Evolutionary conservation across 2,888 invertebrate species (phyloP), one percentile per base, ranked within the genome.

Genomic region (Lepetodrilus schrolli): DNA sequence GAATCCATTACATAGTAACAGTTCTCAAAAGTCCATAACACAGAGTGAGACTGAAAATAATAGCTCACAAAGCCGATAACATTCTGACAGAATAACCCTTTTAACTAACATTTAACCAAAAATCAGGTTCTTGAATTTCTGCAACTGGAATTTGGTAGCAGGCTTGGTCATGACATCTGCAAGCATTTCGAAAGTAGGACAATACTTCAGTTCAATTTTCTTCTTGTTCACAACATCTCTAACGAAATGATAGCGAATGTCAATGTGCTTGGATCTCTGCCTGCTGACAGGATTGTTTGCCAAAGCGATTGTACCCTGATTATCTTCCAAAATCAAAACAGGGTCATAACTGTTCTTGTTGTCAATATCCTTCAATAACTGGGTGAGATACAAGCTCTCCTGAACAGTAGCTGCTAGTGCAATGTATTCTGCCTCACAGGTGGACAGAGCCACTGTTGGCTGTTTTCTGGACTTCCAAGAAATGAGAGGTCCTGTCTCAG

Each of bases 371-470:
- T 65, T 23, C 38, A 37, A 7, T 17, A 66, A 47, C 50, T 47
- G 48, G 1, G 2, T 10, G 1, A 74, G 43, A 30, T 20, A 72
- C 4, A 77, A 21, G 5, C 50, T 66, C 58, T 80, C 83, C 70
- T 81, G 75, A 8, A 76, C 74, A n/a, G 80, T 76, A n/a, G 73
- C 71, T 47, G 75, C 70, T n/a, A 77, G 43, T 21, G 82, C 79
- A 69, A 79, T 80, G 49, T 82, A 83, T 58, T 82, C 83, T 17
- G 80, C 79, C 70, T 83, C 83, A 58, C 77, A 75, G 13, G 83
- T 75, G 7, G 78, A 79, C 1, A 76, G 66, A 8, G 80, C 80
- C 10, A 82, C 77, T 4, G 73, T 78, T 8, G 71, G 65, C 23
- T 83, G 78, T 26, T 76, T 71, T 48, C 73, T 77, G 5, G 50